Base-by-base conservation (phyloP, 2,888 invertebrate species). In the Lithophane socia region DNA sequence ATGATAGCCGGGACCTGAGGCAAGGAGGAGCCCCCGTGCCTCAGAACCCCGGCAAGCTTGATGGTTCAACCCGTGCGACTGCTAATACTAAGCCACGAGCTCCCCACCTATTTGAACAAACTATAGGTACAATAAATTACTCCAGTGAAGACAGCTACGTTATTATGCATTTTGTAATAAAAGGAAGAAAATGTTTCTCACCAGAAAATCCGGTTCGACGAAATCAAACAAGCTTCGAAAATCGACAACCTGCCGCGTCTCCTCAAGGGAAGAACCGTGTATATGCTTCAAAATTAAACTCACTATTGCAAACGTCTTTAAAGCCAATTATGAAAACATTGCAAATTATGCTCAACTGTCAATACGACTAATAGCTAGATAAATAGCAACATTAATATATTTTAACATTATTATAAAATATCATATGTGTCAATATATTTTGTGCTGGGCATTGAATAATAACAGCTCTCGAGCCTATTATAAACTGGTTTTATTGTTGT, bases 341-440 rank as follows among this genome's bases (percentile, higher is more conserved):
- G 54, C 21, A 77, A 77, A 80, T 81, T 73, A 75, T 75, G 54
- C 18, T 63, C 12, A 77, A 73, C 73, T 82, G 84, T 82, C 83
- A 80, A 74, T 75, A 71, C 58, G 56, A 63, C 61, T 70, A 77
- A 83, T 79, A 65, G 64, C 63, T 37, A 76, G 56, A 82, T 86
- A 81, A 87, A 86, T 87, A 79, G 73, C 72, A 69, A 77, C 76
- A 82, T 79, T 76, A 77, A 78, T 82, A 73, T 79, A 67, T 86
- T 87, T 79, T 54, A 77, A 83, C 75, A 67, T 78, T 75, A 79
- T 87, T 73, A 74, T 82, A 76, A 79, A 79, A 77, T 79, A 83
- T 80, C 49, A 44, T 70, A 67, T 74, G 49, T 75, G 74, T 75
- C 73, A 75, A 75, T 80, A 76, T 80, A 80, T 76, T 84, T 61